These are phyloP conservation scores for Listrodromus nycthemerus DNA, from an alignment of 2,888 invertebrate species.

Conservation along the genomic window DNA sequence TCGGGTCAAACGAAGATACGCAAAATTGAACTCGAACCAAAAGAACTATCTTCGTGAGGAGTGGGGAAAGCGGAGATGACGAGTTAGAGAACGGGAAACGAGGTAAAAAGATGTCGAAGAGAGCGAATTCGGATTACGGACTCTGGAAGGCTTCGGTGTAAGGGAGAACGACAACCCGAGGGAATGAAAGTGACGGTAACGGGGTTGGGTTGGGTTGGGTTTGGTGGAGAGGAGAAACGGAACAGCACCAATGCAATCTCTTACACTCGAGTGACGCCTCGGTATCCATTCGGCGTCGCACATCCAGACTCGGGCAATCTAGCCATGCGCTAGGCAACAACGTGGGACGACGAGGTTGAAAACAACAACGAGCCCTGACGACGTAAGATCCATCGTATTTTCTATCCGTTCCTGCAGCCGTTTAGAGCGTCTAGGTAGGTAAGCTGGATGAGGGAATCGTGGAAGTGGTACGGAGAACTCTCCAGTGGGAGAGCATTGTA, in stretches of 20 bases:
- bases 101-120: constrained; percentile 12
- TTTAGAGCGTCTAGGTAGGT: constrained; percentile 16
- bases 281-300: constrained; percentile 33
- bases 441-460: not conserved
- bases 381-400: constrained; percentile 23
- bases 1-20: constrained; percentile 20
- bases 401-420: constrained; percentile 15
- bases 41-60: not conserved
- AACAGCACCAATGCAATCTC: constrained; percentile 52
- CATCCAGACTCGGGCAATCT: constrained; percentile 41
- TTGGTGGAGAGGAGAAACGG: constrained; percentile 4
- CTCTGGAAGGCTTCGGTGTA: constrained; percentile 16
- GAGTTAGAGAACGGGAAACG: constrained; percentile 11
- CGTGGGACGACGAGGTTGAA: constrained; percentile 23
- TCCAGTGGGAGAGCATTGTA: not conserved
- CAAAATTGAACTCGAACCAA: constrained; percentile 7
- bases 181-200: constrained; percentile 11
- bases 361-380: constrained; percentile 28
- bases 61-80: constrained; percentile 12
- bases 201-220: not conserved
- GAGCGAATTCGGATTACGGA: constrained; percentile 37
- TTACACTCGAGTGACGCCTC: constrained; percentile 49
- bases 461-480: constrained; percentile 18
- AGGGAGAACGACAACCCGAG: constrained; percentile 5
- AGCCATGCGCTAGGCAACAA: constrained; percentile 29